Evolutionary conservation across 2,113 vertebrate genomes (phyloP), one percentile per base, ranked within the genome.

Genomic region (Todiramphus chloris): DNA sequence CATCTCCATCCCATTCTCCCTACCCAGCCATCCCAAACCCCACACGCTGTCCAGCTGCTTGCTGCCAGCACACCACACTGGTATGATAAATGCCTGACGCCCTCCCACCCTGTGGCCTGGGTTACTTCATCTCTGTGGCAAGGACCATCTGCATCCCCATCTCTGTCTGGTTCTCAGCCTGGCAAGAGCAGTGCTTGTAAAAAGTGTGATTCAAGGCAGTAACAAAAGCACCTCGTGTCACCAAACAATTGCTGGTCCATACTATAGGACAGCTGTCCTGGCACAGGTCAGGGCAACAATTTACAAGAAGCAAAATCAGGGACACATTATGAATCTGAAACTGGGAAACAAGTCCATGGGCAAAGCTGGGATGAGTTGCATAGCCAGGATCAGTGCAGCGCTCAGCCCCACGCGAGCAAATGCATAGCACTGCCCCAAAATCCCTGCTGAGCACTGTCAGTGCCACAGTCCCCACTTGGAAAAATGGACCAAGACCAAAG

Each of bases 21-120:
- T 37, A 50, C 16, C 15, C 30, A 60, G 28, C 11, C 21, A 39
- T 23, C 11, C 23, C 80, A 66, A 86, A 16, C 11, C 62, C n/a
- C 14, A 20, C 0, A 0, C 0, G 0, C 7, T 5, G 17, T 53
- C 35, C 73, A 39, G 64, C 4, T 0, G 1, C 53, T 68, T 28
- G 67, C 50, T 83, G 90, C 78, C 62, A 91, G 89, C 11, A 0
- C 92, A 76, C 16, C 30, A 27, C 24, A 12, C 27, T 0, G 0
- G 62, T 28, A 83, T 50, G 87, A 39, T 35, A 30, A n/a, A 41
- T 0, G 1, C 39, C 67, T 4, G 1, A 46, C 2, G 1, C 17
- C 18, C 48, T 76, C 70, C 46, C 41, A 74, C 50, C n/a, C 86
- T 66, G 82, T 58, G 82, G 92, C 44, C 30, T 41, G 64, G 17